Evolutionary conservation across 2,888 invertebrate species (phyloP), one percentile per base, ranked within the genome.

Genomic region (Mongoloraphidia duomilia): DNA sequence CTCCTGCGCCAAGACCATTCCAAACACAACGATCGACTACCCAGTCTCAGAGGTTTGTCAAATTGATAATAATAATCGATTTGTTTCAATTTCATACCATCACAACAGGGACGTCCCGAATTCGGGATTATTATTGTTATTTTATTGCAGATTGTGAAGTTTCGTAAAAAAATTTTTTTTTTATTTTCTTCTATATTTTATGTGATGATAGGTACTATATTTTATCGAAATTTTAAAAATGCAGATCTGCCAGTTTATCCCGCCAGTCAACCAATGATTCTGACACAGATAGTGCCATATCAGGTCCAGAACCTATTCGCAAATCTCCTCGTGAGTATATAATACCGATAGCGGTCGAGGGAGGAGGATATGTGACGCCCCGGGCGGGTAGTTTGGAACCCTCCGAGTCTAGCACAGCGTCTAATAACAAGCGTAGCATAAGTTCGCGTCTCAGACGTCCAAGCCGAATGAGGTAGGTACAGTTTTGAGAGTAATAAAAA

Each of bases 341-440:
- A 60, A 91, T 92, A 66, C 91, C 91, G n/a, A 91, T 92, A 61
- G 88, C 89, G 13, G 84, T 91, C 49, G 91, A 92, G 66, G 91
- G 90, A 57, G 89, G 88, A 53, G 90, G 89, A 52, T 87, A 83
- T 65, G 84, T 86, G 8, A 85, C 84, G 26, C 85, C 86, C 26
- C 73, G 80, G 51, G 77, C 77, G 52, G 81, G 84, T 55, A 85
- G 86, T 64, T 71, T 86, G 51, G 87, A 88, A 63, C 85, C 85
- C 12, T 74, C 73, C 5, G 85, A 85, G 51, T 69, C 68, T 38
- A 75, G 71, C 53, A 71, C 71, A 42, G 73, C 74, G 17, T 73
- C 73, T 40, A 74, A 74, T 41, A 75, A 71, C 62, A 69, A 73
- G 45, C 67, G 67, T 58, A 67, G 68, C 59, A 69, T 65, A 54